These are phyloP conservation scores for Petrolisthes cinctipes DNA, from an alignment of 2,888 invertebrate species.

Conservation along the genomic window DNA sequence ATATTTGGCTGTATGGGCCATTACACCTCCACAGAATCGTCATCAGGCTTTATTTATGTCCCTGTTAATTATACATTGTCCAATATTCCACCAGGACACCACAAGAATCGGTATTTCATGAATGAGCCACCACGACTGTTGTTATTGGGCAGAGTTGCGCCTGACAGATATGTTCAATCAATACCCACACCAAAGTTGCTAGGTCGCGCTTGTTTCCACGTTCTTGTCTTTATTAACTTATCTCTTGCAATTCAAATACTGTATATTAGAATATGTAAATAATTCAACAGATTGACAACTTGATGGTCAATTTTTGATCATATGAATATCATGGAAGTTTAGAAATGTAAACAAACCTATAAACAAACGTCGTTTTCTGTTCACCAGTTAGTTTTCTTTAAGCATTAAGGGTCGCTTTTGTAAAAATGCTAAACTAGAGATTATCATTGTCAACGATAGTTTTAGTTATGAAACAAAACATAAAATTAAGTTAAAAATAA, in stretches of 20 bases:
- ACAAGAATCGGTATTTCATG: conserved; percentile 53
- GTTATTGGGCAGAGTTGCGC: conserved; percentile 48
- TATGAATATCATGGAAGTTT: too few relatives aligned
- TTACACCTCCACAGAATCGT: conserved; percentile 38
- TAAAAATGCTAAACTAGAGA: too few relatives aligned
- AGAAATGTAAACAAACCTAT: too few relatives aligned
- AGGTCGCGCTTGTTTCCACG: not conserved
- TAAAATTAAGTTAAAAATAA: too few relatives aligned
- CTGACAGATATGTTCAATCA: conserved; percentile 59
- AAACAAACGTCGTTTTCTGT: too few relatives aligned
- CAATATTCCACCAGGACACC: conserved; percentile 36
- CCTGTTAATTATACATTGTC: conserved; percentile 47
- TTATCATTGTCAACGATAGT: too few relatives aligned
- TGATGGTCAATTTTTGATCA: too few relatives aligned
- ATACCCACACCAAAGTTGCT: conserved; percentile 30
- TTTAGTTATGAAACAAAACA: too few relatives aligned
- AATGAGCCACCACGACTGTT: conserved; percentile 54
- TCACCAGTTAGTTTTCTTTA: too few relatives aligned
- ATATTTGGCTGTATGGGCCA: conserved; percentile 60
- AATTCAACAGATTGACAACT: too few relatives aligned
- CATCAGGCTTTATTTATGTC: conserved; percentile 51
- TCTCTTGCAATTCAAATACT: not conserved
- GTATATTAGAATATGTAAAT: too few relatives aligned
- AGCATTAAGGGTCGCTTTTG: too few relatives aligned
- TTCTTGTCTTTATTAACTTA: not conserved